Evolutionary conservation across 2,113 vertebrate species (phyloP).

Genomic region (Cyanoderma ruficeps): DNA sequence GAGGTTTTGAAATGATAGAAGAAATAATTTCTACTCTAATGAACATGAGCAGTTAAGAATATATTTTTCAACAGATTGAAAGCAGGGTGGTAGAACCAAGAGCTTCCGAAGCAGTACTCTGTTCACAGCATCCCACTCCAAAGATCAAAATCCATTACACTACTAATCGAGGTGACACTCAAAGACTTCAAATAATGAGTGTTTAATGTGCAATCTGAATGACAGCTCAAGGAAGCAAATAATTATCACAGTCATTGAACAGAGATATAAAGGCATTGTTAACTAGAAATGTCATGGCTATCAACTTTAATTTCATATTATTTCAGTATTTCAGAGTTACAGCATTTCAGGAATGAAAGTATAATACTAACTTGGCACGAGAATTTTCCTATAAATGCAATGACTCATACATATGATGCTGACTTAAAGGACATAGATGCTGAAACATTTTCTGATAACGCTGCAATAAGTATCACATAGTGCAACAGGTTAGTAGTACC

Average conservation of each 20-base stretch:
- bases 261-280: neutral
- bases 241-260: neutral
- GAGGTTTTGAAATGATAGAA: neutral
- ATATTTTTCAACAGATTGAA: neutral
- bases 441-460: neutral
- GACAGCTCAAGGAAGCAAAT: slow-evolving; percentile 9
- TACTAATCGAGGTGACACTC: neutral
- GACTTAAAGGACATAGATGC: neutral
- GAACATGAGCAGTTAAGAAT: neutral
- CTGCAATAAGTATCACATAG: neutral
- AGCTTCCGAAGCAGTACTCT: neutral
- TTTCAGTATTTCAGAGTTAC: neutral
- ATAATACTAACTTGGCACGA: neutral
- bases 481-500: neutral
- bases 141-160: neutral
- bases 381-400: neutral
- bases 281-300: neutral
- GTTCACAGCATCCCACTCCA: neutral
- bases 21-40: neutral
- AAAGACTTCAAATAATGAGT: neutral
- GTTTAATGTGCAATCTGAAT: neutral
- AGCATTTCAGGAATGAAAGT: neutral
- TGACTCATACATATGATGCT: neutral
- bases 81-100: neutral
- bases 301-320: neutral